Evolutionary conservation across 2,888 invertebrate genomes (phyloP).

Genomic region (Ametastegia equiseti): DNA sequence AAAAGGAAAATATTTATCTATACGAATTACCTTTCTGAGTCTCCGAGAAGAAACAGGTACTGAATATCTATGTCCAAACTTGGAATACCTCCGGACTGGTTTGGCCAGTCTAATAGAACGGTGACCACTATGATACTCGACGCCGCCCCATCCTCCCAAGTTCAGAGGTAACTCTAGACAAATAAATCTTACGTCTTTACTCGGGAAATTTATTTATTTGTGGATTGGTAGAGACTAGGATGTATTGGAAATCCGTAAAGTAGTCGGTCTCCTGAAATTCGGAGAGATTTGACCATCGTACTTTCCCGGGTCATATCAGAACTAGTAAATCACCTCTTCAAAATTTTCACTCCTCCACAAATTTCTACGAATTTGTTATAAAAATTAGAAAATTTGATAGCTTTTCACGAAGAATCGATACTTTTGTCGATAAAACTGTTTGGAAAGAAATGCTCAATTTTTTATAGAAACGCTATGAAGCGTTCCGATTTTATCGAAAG

Average conservation of each 20-base stretch:
- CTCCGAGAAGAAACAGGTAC: not conserved
- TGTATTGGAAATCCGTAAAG: not conserved
- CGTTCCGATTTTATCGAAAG: no score
- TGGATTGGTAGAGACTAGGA: not conserved
- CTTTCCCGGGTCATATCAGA: no score
- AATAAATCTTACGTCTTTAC: not conserved
- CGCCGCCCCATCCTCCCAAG: constrained; percentile 65
- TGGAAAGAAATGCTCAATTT: no score
- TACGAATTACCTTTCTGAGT: constrained; percentile 26
- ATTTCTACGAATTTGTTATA: no score
- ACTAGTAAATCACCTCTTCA: no score
- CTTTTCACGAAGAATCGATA: no score
- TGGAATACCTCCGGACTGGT: not conserved
- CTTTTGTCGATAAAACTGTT: no score
- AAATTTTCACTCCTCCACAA: no score
- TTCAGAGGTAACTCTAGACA: constrained; percentile 56
- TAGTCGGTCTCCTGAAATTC: no score
- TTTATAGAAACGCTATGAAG: no score
- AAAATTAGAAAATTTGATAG: no score
- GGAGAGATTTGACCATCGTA: no score
- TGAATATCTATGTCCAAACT: not conserved
- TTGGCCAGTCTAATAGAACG: constrained; percentile 12
- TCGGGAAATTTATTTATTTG: not conserved
- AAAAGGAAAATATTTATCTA: not conserved
- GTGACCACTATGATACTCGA: constrained; percentile 64